These are phyloP conservation scores for Listronotus oregonensis DNA, from an alignment of 1,140 invertebrate species.

Conservation along the genomic window DNA sequence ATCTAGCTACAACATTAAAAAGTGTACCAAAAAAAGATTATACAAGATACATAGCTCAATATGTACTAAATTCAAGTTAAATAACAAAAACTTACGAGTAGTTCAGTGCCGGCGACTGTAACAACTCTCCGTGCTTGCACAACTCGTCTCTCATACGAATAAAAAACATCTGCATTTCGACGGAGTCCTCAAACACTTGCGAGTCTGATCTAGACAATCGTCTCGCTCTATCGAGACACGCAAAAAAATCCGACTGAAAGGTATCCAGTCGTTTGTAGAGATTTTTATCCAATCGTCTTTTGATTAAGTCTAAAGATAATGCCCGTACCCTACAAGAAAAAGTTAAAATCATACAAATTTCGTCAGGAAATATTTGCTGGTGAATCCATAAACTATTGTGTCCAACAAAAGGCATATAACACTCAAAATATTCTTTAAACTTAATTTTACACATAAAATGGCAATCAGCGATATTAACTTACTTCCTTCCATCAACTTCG, in stretches of 20 bases:
- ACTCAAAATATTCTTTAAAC: too few species aligned
- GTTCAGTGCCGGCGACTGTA: slow-evolving; percentile 85
- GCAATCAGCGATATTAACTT: slow-evolving; percentile 35
- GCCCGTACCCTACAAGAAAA: slow-evolving; percentile 68
- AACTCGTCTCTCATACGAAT: slow-evolving; percentile 77
- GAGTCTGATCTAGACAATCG: slow-evolving; percentile 88
- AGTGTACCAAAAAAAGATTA: too few species aligned
- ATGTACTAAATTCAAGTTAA: too few species aligned
- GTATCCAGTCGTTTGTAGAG: slow-evolving; percentile 90
- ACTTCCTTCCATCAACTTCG: slow-evolving; percentile 73
- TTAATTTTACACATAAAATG: background rate
- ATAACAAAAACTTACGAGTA: slow-evolving; percentile 61
- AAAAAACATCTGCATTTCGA: slow-evolving; percentile 92
- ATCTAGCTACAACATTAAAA: too few species aligned
- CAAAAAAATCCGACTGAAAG: slow-evolving; percentile 97
- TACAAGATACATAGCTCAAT: too few species aligned
- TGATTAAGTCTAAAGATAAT: slow-evolving; percentile 83
- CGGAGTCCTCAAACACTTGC: slow-evolving; percentile 92
- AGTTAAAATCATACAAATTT: background rate
- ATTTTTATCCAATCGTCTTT: slow-evolving; percentile 81
- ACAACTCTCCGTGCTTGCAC: slow-evolving; percentile 76
- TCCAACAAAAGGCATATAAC: too few species aligned
- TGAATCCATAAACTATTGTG: too few species aligned
- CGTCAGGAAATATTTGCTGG: too few species aligned
- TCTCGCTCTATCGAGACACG: slow-evolving; percentile 88